Conservation (phyloP, 2,888 invertebrate species). For the Tribolium freemani region DNA sequence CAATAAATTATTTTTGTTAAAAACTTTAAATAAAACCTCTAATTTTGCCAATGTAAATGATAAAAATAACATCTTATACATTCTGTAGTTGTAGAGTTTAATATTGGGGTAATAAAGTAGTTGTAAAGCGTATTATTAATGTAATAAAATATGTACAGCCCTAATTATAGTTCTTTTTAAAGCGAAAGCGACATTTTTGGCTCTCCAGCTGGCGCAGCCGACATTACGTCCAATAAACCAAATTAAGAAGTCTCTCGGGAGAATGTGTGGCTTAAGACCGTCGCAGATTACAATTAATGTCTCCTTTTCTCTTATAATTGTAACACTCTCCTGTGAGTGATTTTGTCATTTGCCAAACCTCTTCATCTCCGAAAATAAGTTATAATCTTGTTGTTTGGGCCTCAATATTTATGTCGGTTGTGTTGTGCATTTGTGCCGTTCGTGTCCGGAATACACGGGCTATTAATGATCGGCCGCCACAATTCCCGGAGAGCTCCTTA, state of each 20-base stretch:
- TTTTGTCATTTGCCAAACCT: background rate
- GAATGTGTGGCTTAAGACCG: slow-evolving; percentile 2
- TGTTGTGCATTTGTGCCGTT: slow-evolving; percentile 38
- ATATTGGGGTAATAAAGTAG: background rate
- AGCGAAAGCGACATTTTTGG: background rate
- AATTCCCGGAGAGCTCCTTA: slow-evolving; percentile 45
- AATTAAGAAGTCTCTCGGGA: slow-evolving; percentile 2
- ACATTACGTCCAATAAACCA: slow-evolving; percentile 1
- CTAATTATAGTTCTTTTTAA: background rate
- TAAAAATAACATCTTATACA: too few species aligned
- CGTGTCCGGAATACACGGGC: slow-evolving; percentile 44
- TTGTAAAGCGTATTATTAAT: background rate
- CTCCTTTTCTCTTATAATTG: background rate
- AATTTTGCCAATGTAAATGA: too few species aligned
- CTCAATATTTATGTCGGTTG: slow-evolving; percentile 24
- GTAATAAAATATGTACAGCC: background rate
- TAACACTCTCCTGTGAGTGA: background rate
- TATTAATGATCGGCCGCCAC: slow-evolving; percentile 41
- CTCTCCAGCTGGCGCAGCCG: background rate
- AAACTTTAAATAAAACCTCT: too few species aligned
- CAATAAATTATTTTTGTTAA: too few species aligned
- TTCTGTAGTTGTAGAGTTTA: too few species aligned
- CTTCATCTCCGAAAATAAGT: background rate
- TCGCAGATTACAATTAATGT: slow-evolving; percentile 12
- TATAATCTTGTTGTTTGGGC: background rate